Percentiles rank a stretch among this genome's conserved stretches.
Evolutionary conservation across 2,797 vertebrate species (phyloP).

Genomic region (Bucorvus abyssinicus): DNA sequence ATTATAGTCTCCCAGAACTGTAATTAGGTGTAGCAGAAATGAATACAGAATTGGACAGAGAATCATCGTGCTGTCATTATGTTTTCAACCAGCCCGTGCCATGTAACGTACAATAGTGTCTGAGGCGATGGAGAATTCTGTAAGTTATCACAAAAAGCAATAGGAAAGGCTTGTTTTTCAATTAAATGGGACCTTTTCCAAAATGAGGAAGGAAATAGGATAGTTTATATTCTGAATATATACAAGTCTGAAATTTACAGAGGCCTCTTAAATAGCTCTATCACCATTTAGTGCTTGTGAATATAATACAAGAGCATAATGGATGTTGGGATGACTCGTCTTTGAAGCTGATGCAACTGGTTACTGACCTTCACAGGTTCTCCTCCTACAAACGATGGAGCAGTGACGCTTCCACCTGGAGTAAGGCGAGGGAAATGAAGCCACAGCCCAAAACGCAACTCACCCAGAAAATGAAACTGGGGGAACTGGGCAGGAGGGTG

Average conservation of each 20-base stretch:
- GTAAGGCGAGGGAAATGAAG: neutral
- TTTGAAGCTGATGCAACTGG: neutral
- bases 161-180: neutral
- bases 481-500: neutral
- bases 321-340: neutral
- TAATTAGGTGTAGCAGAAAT: neutral
- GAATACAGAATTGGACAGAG: neutral
- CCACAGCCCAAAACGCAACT: neutral
- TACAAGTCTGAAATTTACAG: neutral
- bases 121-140: neutral
- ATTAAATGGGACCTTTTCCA: neutral
- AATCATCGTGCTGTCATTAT: neutral
- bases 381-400: neutral
- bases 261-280: neutral
- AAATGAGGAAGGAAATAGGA: neutral
- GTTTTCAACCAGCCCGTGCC: neutral
- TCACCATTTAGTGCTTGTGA: neutral
- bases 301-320: neutral
- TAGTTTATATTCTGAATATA: conserved; percentile 2
- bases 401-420: neutral
- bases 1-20: neutral
- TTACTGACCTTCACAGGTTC: neutral
- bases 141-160: neutral
- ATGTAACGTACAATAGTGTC: neutral
- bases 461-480: neutral